Evolutionary conservation across 2,113 vertebrate species (phyloP).

Genomic region (Hydrochoerus hydrochaeris): DNA sequence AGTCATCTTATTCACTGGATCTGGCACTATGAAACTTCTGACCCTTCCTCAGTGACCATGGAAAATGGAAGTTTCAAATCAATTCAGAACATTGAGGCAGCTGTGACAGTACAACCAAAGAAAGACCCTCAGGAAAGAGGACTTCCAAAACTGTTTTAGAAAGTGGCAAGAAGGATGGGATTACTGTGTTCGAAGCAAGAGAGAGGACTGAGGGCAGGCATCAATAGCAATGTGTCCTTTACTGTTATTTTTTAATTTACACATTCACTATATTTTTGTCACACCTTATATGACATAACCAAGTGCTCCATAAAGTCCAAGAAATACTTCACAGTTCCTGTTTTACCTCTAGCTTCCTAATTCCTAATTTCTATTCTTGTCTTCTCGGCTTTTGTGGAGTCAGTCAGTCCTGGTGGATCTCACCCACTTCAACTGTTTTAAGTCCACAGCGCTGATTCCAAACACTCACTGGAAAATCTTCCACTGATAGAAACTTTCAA

Average conservation of each 20-base stretch:
- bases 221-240: neutral
- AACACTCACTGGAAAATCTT: neutral
- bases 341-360: neutral
- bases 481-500: neutral
- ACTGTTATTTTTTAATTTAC: neutral
- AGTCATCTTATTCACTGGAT: neutral
- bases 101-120: neutral
- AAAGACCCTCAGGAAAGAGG: neutral
- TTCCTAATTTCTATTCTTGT: neutral
- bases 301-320: neutral
- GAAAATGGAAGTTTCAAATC: neutral
- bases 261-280: neutral
- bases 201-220: neutral
- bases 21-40: neutral
- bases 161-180: neutral
- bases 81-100: neutral
- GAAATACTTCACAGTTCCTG: neutral
- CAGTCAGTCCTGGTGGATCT: neutral
- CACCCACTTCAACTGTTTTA: neutral
- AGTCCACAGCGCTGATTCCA: neutral
- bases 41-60: neutral
- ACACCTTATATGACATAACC: neutral
- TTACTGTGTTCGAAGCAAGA: neutral
- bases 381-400: neutral
- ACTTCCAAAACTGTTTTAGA: neutral